Percentiles rank a stretch among this genome's conserved stretches.
These are phyloP conservation scores for Eretmocerus hayati DNA, from an alignment of 2,888 invertebrate genomes.

Conservation along the genomic window DNA sequence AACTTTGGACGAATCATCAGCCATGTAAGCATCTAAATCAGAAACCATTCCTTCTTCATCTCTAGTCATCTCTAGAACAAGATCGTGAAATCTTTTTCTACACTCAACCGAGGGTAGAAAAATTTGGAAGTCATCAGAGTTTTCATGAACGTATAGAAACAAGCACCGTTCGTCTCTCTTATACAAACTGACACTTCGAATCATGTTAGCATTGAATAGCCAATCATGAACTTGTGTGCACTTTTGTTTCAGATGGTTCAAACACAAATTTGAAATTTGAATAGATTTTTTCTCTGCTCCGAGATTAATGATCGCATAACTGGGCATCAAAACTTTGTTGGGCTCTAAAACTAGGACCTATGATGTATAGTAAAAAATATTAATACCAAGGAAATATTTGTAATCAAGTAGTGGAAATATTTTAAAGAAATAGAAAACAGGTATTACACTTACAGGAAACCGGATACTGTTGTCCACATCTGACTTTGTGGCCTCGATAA, in stretches of 20 bases:
- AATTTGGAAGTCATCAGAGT: conserved; percentile 98
- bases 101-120: conserved; percentile 87
- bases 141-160: conserved; percentile 95
- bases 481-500: conserved; percentile 84
- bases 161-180: conserved; percentile 93
- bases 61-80: conserved; percentile 79
- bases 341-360: conserved; percentile 83
- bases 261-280: conserved; percentile 79
- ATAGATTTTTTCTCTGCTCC: conserved; percentile 90
- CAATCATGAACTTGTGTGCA: conserved; percentile 89
- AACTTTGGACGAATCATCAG: conserved; percentile 20
- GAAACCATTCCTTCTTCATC: conserved; percentile 75
- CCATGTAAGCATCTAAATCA: conserved; percentile 65
- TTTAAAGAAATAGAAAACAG: conserved; percentile 1
- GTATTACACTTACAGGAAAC: conserved; percentile 70
- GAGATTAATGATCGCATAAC: conserved; percentile 90
- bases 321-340: conserved; percentile 88
- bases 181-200: conserved; percentile 85
- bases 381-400: background rate
- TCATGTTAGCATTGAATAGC: conserved; percentile 85
- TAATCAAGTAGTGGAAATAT: conserved; percentile 3
- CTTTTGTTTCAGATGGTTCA: conserved; percentile 66
- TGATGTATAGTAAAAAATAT: conserved; percentile 37
- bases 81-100: conserved; percentile 74
- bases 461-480: conserved; percentile 75